Percentiles rank a stretch among this genome's conserved stretches.
phyloP scores from a whole-genome alignment of 1,140 invertebrate genomes.

The Adelges cooleyi region DNA sequence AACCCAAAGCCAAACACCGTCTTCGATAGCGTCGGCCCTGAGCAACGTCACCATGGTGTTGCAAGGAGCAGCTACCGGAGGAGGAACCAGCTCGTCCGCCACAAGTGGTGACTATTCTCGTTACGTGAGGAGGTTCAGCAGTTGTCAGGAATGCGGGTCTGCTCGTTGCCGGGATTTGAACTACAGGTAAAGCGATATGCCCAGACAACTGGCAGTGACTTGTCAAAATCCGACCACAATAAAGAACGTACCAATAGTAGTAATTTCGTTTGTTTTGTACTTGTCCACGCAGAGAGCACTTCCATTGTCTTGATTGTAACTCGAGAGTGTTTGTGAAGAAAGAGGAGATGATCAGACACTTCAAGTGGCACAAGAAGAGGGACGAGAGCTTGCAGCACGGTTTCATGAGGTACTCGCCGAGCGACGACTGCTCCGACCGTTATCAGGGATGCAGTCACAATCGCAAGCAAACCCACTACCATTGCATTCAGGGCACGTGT shows the following conservation, averaged over 20 bases:
- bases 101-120: constrained; percentile 54
- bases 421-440: constrained; percentile 77
- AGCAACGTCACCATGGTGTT: constrained; percentile 11
- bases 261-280: neutral
- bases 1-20: neutral
- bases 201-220: neutral
- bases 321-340: constrained; percentile 87
- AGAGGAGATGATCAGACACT: constrained; percentile 97
- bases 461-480: constrained; percentile 94
- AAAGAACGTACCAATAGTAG: no score
- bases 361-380: constrained; percentile 98
- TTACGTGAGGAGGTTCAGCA: constrained; percentile 67
- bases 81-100: neutral
- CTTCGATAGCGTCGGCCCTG: neutral
- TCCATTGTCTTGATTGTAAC: constrained; percentile 88
- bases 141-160: constrained; percentile 63
- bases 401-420: constrained; percentile 87
- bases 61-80: neutral
- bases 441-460: constrained; percentile 81
- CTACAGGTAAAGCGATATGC: constrained; percentile 44
- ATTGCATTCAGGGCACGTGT: constrained; percentile 85
- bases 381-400: constrained; percentile 93
- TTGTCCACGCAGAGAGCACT: constrained; percentile 64
- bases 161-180: constrained; percentile 68
- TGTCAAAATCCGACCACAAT: neutral